Evolutionary conservation across 2,888 invertebrate species (phyloP).

Genomic region (Ochropleura leucogaster): DNA sequence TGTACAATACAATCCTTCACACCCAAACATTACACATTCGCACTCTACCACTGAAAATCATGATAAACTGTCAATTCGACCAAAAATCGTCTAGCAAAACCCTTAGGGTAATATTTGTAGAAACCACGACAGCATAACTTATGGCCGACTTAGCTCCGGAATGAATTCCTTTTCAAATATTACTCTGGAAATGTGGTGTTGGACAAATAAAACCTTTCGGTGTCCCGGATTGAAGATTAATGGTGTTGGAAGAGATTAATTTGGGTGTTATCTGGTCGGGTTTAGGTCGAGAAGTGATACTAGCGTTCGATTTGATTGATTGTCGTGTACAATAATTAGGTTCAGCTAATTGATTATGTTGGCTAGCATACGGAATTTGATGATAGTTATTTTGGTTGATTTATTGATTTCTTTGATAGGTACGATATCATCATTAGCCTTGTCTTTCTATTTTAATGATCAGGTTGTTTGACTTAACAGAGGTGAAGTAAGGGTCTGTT

Average conservation of each 20-base stretch:
- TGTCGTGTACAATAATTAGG: conserved; percentile 42
- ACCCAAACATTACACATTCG: conserved; percentile 14
- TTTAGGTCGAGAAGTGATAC: conserved; percentile 53
- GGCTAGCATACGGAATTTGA: conserved; percentile 16
- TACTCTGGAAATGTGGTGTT: conserved; percentile 65
- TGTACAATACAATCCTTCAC: conserved; percentile 12
- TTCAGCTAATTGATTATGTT: conserved; percentile 43
- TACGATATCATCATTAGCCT: conserved; percentile 10
- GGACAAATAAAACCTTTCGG: conserved; percentile 68
- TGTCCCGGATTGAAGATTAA: conserved; percentile 64
- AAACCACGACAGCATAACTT: conserved; percentile 65
- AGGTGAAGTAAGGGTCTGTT: background rate
- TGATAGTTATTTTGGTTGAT: conserved; percentile 17
- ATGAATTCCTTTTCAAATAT: conserved; percentile 69
- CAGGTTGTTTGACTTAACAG: background rate
- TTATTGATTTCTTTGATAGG: conserved; percentile 24
- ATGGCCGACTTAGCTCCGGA: conserved; percentile 66
- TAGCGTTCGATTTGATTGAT: conserved; percentile 54
- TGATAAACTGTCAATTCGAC: conserved; percentile 57
- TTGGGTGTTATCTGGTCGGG: conserved; percentile 56
- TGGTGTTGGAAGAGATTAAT: conserved; percentile 63
- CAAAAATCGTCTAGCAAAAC: conserved; percentile 58
- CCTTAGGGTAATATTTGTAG: conserved; percentile 69
- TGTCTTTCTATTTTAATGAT: background rate
- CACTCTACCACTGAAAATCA: conserved; percentile 32